Percentiles rank a stretch among this genome's conserved stretches.
Evolutionary conservation across 1,140 invertebrate genomes (phyloP).

Genomic region (Dreissena polymorpha): DNA sequence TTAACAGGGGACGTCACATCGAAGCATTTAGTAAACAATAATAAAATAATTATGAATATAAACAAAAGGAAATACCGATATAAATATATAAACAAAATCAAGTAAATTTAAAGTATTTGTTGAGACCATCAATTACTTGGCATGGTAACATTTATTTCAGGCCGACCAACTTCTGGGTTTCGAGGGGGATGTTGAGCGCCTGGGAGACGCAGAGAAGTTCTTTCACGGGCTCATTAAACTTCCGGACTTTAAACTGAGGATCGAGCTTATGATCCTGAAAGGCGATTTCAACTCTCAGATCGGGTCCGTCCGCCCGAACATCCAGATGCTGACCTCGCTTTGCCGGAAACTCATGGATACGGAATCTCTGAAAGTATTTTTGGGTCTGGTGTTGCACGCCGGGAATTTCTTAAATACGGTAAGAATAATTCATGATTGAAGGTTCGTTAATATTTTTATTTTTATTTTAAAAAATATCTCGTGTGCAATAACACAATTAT

Average conservation of each 20-base stretch:
- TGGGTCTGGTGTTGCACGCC: constrained; percentile 74
- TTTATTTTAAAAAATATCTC: not conserved
- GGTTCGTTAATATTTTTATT: not conserved
- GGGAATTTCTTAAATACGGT: constrained; percentile 79
- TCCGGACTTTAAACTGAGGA: constrained; percentile 88
- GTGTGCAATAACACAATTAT: not conserved
- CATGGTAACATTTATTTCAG: constrained; percentile 55
- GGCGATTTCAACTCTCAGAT: constrained; percentile 79
- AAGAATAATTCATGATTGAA: constrained; percentile 1
- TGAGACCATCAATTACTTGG: not conserved
- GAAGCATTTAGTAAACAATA: no score
- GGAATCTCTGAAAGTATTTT: constrained; percentile 73
- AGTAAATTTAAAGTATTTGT: not conserved
- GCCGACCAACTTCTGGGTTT: constrained; percentile 71
- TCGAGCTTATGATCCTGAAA: constrained; percentile 94
- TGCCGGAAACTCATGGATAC: constrained; percentile 73
- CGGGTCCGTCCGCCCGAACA: constrained; percentile 69
- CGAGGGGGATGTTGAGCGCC: constrained; percentile 70
- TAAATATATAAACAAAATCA: not conserved
- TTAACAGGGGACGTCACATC: no score
- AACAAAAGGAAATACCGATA: no score
- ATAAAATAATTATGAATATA: not conserved
- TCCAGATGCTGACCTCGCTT: constrained; percentile 66
- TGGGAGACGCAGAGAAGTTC: constrained; percentile 76
- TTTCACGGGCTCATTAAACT: constrained; percentile 73